phyloP scores from a whole-genome alignment of 2,888 invertebrate genomes.

The Tethea ocularis region DNA sequence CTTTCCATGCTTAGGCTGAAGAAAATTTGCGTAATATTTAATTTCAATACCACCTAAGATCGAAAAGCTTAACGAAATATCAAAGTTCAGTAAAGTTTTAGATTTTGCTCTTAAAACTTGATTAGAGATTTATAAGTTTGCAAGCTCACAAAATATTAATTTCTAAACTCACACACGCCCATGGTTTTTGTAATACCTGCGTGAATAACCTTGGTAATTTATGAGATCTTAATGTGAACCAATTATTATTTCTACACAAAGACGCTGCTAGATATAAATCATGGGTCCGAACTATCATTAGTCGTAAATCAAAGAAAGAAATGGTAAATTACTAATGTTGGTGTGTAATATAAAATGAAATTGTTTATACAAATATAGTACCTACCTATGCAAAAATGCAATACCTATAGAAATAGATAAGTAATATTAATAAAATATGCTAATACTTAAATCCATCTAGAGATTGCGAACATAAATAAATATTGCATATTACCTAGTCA shows the following conservation, averaged over 20 bases:
- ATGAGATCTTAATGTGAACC: neutral
- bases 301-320: neutral
- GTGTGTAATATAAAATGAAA: no score
- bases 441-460: neutral
- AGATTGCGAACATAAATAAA: neutral
- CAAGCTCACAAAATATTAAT: conserved; percentile 14
- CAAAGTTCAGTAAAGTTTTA: conserved; percentile 43
- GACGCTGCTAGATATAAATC: neutral
- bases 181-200: neutral
- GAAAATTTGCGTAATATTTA: conserved; percentile 70
- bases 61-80: conserved; percentile 51
- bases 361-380: no score
- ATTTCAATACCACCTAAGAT: conserved; percentile 64
- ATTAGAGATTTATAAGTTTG: conserved; percentile 43
- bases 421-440: neutral
- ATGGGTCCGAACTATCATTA: neutral
- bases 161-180: neutral
- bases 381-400: no score
- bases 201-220: neutral
- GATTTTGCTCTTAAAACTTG: conserved; percentile 44
- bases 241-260: neutral
- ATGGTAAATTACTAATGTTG: no score
- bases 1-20: conserved; percentile 57
- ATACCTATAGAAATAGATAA: neutral
- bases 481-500: neutral